Evolutionary conservation across 2,888 invertebrate genomes (phyloP).

Genomic region (Zaprionus obscuricornis): DNA sequence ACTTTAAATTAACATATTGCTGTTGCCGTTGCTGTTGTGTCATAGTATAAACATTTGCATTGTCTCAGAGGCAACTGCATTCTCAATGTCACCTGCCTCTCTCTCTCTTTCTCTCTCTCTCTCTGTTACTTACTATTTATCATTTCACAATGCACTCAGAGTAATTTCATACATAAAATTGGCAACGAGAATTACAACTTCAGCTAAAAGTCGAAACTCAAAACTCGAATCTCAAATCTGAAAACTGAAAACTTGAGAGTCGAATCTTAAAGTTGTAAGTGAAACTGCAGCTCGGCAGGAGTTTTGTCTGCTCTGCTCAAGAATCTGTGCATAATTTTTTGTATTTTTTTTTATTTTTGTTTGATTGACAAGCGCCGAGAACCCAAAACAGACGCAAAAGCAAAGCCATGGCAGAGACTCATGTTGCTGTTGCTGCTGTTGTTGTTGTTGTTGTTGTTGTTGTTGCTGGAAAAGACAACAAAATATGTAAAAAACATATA

Average conservation of each 20-base stretch:
- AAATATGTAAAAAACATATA: constrained; percentile 51
- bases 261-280: background rate
- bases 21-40: no score
- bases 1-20: no score
- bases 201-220: constrained; percentile 14
- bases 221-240: background rate
- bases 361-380: constrained; percentile 60
- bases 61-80: no score
- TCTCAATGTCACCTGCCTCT: no score
- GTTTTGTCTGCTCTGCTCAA: constrained; percentile 22
- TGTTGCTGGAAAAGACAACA: constrained; percentile 30
- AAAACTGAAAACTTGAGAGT: constrained; percentile 12
- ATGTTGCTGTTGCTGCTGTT: constrained; percentile 2
- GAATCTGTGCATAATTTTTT: constrained; percentile 57
- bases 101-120: no score
- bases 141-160: constrained; percentile 31
- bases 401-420: constrained; percentile 2
- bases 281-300: constrained; percentile 32
- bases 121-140: no score
- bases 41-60: no score
- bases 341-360: no score
- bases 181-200: constrained; percentile 21
- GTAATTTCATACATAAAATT: constrained; percentile 48
- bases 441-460: constrained; percentile 3
- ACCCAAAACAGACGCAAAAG: constrained; percentile 5